These are phyloP conservation scores for Nymphicus hollandicus DNA, from an alignment of 2,113 vertebrate genomes.

Conservation along the genomic window DNA sequence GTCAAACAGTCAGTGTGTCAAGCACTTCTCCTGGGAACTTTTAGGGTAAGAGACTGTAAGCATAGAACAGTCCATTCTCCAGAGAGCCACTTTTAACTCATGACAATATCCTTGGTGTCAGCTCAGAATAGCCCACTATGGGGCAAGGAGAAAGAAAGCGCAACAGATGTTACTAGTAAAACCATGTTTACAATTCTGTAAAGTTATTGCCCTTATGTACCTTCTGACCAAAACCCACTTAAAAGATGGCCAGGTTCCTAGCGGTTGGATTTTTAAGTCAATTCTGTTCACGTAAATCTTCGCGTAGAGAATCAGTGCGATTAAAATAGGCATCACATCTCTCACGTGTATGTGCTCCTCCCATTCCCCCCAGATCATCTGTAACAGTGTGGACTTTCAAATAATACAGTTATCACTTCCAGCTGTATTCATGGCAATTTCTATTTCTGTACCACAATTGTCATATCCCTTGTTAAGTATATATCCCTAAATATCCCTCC, in stretches of 20 bases:
- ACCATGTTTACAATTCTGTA: conserved; percentile 76
- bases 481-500: background rate
- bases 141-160: conserved; percentile 74
- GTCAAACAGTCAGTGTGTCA: conserved; percentile 69
- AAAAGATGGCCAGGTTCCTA: background rate
- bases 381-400: background rate
- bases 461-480: background rate
- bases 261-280: background rate
- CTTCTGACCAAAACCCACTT: conserved; percentile 33
- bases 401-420: background rate
- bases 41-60: conserved; percentile 30
- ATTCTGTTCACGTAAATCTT: background rate
- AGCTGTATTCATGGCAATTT: background rate
- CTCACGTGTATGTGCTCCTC: background rate
- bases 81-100: conserved; percentile 77
- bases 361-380: background rate
- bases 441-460: background rate
- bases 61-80: conserved; percentile 59
- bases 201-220: conserved; percentile 54
- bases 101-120: conserved; percentile 72
- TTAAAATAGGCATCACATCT: background rate
- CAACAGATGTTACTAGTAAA: conserved; percentile 86
- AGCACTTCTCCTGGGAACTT: conserved; percentile 69
- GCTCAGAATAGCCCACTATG: conserved; percentile 80
- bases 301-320: rapidly evolving